Evolutionary conservation across 2,888 invertebrate genomes (phyloP), one percentile per base, ranked within the genome.

Genomic region (Oxyscelio sp.): DNA sequence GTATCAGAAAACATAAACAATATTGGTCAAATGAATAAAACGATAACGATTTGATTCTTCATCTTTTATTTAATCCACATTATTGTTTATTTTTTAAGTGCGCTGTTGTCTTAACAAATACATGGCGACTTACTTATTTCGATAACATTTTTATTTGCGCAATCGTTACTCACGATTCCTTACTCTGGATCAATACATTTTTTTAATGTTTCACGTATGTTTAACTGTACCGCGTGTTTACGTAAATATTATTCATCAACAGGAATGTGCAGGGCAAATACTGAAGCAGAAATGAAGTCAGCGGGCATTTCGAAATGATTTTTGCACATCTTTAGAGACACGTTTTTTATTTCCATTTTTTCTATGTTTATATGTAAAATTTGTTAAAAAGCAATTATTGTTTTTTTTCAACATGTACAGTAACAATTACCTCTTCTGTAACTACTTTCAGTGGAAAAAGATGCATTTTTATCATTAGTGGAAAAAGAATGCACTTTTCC

Each of bases 11-110:
- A 38, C n/a, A 38, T 38, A 58, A 58, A 58, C 19, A 58, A 58
- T 13, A 31, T 21, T 38, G n/a, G 38, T 11, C 58, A 58, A 58
- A 58, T 21, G 58, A 58, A 58, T 58, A 58, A 58, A 58, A 58
- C 38, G 38, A 58, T 21, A 21, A 58, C 21, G 6, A 58, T 38
- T 58, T 38, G 58, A 58, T 58, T 38, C 13, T 13, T 13, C 38
- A 21, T 21, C 22, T 13, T 13, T 17, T 17, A 34, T 56, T 38
- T 21, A 38, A 21, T 38, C 19, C 34, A 34, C 17, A 9, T 5
- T n/a, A 5, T 38, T 38, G 38, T 21, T 58, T 58, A 58, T n/a
- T 34, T 58, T 38, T 58, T 11, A 27, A 54, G 17, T 9, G 8
- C 1, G 13, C 11, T 38, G 58, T 38, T 58, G 58, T 58, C 21